A percentile compares a stretch with the other conserved stretches of the same genome.
Conservation (phyloP, 2,888 invertebrate genomes). For the Rhaphigaster nebulosa region DNA sequence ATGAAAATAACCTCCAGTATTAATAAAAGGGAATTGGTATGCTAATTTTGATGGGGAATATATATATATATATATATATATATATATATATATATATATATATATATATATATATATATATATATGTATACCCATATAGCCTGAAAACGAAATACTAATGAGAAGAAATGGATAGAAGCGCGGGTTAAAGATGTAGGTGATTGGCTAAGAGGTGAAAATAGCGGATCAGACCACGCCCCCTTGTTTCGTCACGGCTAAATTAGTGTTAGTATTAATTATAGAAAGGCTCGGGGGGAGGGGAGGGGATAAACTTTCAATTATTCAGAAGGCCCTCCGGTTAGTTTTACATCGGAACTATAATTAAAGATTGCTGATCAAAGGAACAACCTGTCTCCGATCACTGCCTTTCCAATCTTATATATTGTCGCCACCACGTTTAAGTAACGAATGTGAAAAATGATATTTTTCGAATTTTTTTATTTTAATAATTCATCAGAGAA, state of each 20-base stretch:
- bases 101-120: too few relatives aligned
- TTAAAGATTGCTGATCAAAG: not conserved
- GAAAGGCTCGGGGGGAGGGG: not conserved
- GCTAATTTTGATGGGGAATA: too few relatives aligned
- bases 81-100: too few relatives aligned
- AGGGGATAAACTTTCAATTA: conserved; percentile 14
- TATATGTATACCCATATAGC: too few relatives aligned
- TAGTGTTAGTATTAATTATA: conserved; percentile 3
- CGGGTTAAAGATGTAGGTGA: not conserved
- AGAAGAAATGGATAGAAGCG: not conserved
- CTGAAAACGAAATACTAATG: not conserved
- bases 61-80: too few relatives aligned
- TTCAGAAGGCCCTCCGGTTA: not conserved
- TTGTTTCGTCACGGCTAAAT: not conserved
- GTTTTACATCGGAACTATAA: not conserved
- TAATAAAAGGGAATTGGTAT: too few relatives aligned
- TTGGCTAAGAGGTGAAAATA: conserved; percentile 27
- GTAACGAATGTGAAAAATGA: too few relatives aligned
- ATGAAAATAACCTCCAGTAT: too few relatives aligned
- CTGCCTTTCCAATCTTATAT: not conserved
- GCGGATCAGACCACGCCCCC: not conserved
- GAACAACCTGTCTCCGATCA: not conserved
- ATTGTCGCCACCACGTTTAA: too few relatives aligned
- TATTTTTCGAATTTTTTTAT: too few relatives aligned
- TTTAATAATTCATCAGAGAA: too few relatives aligned